phyloP scores from a whole-genome alignment of 2,113 vertebrate species.

The Paralichthys olivaceus region DNA sequence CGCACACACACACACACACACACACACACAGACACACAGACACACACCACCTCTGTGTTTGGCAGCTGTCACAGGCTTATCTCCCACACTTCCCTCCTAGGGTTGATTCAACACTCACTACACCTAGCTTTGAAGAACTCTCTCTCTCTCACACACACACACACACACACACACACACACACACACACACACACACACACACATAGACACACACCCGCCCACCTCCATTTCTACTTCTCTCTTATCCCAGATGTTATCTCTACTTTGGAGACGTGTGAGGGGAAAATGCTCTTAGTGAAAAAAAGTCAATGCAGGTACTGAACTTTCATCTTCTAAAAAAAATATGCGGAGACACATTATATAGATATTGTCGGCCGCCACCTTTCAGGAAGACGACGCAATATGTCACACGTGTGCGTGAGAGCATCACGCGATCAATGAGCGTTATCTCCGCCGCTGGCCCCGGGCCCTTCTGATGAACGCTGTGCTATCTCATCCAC shows the following conservation, averaged over 20 bases:
- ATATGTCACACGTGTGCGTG: constrained; percentile 2
- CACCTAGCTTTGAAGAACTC: constrained; percentile 54
- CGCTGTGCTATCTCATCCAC: constrained; percentile 71
- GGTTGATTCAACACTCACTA: constrained; percentile 65
- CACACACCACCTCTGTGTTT: constrained; percentile 62
- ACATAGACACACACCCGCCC: constrained; percentile 4
- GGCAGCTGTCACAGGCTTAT: constrained; percentile 81
- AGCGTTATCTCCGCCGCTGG: constrained; percentile 63
- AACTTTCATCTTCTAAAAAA: constrained; percentile 38
- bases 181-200: constrained; percentile 36
- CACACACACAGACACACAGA: constrained; percentile 40
- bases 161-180: constrained; percentile 34
- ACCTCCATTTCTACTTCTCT: constrained; percentile 47
- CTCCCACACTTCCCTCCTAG: constrained; percentile 65
- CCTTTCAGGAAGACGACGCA: too few relatives aligned
- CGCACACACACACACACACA: constrained; percentile 37
- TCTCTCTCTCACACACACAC: constrained; percentile 34
- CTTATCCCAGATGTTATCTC: constrained; percentile 79
- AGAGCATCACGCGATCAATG: constrained; percentile 41
- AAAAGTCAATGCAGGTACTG: constrained; percentile 46
- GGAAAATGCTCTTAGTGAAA: constrained; percentile 53
- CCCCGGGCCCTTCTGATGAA: constrained; percentile 60
- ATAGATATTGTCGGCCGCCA: too few relatives aligned
- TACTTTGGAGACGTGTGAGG: constrained; percentile 72
- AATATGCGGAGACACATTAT: background rate